Percentiles rank a stretch among this genome's conserved stretches.
Conservation (phyloP, 2,113 vertebrate genomes). For the Oncorhynchus kisutch region DNA sequence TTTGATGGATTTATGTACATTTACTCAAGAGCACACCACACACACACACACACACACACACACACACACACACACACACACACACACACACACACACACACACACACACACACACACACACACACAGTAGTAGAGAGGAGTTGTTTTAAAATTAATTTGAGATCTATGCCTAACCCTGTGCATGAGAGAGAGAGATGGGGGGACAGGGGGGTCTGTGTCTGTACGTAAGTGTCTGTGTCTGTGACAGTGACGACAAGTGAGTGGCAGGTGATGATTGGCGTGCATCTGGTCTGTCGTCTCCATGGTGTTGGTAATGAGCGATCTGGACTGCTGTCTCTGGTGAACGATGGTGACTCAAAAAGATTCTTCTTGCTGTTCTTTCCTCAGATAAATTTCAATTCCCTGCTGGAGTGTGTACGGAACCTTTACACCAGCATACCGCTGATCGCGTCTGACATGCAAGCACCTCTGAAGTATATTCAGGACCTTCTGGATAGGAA, state of each 20-base stretch:
- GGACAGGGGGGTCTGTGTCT: background rate
- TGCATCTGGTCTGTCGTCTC: conserved; percentile 5
- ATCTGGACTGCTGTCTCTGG: conserved; percentile 6
- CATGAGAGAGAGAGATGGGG: background rate
- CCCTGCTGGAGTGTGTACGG: background rate
- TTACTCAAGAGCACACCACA: background rate
- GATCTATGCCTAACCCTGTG: too few species aligned
- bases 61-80: background rate
- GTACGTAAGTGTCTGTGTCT: conserved; percentile 27
- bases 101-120: too few species aligned
- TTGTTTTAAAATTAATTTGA: too few species aligned
- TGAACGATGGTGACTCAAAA: background rate
- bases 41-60: background rate
- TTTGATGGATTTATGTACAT: background rate
- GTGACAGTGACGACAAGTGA: conserved; percentile 37
- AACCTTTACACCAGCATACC: too few species aligned
- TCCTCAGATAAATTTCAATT: conserved; percentile 29
- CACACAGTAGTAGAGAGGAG: too few species aligned
- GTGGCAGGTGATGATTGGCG: conserved; percentile 33
- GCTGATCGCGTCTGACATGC: too few species aligned
- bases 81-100: too few species aligned
- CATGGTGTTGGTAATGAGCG: background rate
- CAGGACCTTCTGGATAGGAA: too few species aligned
- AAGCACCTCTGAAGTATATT: too few species aligned
- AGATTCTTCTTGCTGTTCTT: background rate